phyloP scores from a whole-genome alignment of 2,797 vertebrate genomes.

The Myotis pilosus region DNA sequence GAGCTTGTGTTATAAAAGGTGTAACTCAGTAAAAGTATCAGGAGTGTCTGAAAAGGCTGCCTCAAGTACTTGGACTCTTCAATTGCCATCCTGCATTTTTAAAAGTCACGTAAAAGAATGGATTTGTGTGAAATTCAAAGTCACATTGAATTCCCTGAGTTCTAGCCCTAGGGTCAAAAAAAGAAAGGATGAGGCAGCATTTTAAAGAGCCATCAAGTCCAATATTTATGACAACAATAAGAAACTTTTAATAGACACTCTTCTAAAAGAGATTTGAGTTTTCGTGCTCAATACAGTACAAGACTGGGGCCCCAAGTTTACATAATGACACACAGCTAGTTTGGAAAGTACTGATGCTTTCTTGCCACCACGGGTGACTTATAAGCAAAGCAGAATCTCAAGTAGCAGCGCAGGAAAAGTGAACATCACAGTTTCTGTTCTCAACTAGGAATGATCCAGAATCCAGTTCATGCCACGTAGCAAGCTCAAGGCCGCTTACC shows the following conservation, averaged over 20 bases:
- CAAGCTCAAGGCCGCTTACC: not conserved
- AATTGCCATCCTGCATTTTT: slow-evolving; percentile 51
- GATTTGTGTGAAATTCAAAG: not conserved
- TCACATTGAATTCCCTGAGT: not conserved
- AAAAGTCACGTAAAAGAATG: slow-evolving; percentile 64
- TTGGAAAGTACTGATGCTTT: not conserved
- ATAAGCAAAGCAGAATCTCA: not conserved
- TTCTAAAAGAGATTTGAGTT: slow-evolving; percentile 52
- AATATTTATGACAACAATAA: slow-evolving; percentile 57
- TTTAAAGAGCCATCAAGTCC: slow-evolving; percentile 63
- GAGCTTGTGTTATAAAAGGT: slow-evolving; percentile 39
- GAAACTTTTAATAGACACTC: slow-evolving; percentile 37
- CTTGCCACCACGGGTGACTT: not conserved
- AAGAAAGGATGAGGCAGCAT: slow-evolving; percentile 22
- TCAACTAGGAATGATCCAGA: not conserved
- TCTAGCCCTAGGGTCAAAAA: slow-evolving; percentile 22
- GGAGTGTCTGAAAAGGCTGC: slow-evolving; percentile 2
- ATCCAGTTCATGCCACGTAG: not conserved
- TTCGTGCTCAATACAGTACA: not conserved
- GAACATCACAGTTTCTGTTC: not conserved
- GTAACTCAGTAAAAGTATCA: slow-evolving; percentile 39
- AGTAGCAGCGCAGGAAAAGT: not conserved
- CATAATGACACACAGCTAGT: slow-evolving; percentile 3
- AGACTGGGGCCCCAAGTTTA: not conserved
- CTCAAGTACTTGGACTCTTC: slow-evolving; percentile 49